Evolutionary conservation across 2,888 invertebrate species (phyloP), one percentile per base, ranked within the genome.

Genomic region (Cistogaster globosa): DNA sequence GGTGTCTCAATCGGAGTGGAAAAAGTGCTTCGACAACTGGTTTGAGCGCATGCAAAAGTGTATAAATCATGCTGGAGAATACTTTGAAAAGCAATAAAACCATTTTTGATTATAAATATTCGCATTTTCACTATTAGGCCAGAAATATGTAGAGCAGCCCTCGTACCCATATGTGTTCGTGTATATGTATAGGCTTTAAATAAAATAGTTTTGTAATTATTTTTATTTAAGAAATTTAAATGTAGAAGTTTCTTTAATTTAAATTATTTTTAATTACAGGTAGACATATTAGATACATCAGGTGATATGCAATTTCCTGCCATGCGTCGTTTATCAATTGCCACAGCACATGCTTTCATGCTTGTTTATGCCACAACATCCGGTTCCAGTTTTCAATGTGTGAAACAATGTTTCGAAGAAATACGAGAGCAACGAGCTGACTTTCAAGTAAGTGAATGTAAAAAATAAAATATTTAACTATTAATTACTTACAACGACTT

Each of bases 241-340:
- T 42, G 2, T 12, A 42, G 3, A 42, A 42, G 8, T 42, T 38
- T 32, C 32, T 8, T 14, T 53, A 22, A 1, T n/a, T n/a, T 63
- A 22, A 26, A 32, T 32, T 32, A 20, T 57, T 67, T 62, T 45
- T 45, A 38, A 72, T 90, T 91, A 71, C 91, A 94, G 93, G 95
- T 96, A 88, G 96, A 97, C 91, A 96, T 97, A 87, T 92, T 97
- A 90, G 97, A 97, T 92, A 97, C 97, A 38, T 96, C 96, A 87
- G 97, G 97, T 26, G 97, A 97, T 91, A 95, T 97, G 92, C 96
- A 97, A 91, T 98, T 97, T 92, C 97, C 98, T 11, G 97, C 97
- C 79, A 98, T 98, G 97, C 94, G 97, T 86, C 94, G 97, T 75
- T 93, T 98, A 86, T 96, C 96, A 89, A 97, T 98, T 89, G 96